Percentiles rank a stretch among this genome's conserved stretches.
phyloP scores from a whole-genome alignment of 2,888 invertebrate species.

The Drosophila fungiperda region DNA sequence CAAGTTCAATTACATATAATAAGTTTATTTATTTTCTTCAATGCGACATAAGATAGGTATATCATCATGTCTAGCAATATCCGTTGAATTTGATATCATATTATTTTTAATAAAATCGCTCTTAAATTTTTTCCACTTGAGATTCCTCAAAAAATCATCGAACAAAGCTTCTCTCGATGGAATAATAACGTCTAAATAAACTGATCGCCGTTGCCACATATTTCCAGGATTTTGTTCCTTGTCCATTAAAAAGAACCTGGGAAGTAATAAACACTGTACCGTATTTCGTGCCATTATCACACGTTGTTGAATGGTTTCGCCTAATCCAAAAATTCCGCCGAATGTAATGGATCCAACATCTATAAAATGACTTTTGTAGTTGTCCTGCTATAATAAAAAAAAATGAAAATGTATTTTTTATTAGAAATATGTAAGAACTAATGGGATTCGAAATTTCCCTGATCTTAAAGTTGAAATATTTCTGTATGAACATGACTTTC shows the following conservation, averaged over 20 bases:
- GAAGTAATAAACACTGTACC: constrained; percentile 89
- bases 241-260: constrained; percentile 89
- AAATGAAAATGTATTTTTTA: background rate
- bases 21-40: constrained; percentile 65
- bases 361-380: constrained; percentile 80
- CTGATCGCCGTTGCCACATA: constrained; percentile 82
- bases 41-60: constrained; percentile 84
- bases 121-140: constrained; percentile 82
- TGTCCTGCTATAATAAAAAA: constrained; percentile 12
- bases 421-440: background rate
- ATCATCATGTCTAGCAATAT: constrained; percentile 76
- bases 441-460: background rate
- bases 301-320: constrained; percentile 89
- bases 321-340: constrained; percentile 88
- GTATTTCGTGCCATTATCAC: constrained; percentile 88
- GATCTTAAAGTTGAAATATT: background rate
- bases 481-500: background rate
- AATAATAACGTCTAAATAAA: constrained; percentile 81
- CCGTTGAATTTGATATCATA: constrained; percentile 47
- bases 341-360: constrained; percentile 82
- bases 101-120: constrained; percentile 63
- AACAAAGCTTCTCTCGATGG: constrained; percentile 82
- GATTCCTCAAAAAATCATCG: constrained; percentile 74
- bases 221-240: constrained; percentile 84
- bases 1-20: background rate